A percentile compares a stretch with the other conserved stretches of the same genome.
phyloP scores from a whole-genome alignment of 2,113 vertebrate genomes.

The Chionodraco myersi region DNA sequence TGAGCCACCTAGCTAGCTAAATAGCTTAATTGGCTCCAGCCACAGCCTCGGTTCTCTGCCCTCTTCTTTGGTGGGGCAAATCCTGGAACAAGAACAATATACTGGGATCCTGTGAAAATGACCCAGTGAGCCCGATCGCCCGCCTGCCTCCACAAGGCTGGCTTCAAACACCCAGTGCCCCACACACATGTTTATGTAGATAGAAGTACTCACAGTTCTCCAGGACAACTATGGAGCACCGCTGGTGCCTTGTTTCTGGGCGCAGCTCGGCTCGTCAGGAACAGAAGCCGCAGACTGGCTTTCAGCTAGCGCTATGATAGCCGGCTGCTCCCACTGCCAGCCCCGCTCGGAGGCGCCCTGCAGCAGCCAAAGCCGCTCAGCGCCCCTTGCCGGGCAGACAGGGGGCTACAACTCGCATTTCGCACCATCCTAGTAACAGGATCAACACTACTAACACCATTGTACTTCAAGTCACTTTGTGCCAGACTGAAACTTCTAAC shows the following conservation, averaged over 20 bases:
- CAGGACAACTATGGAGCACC: slow-evolving; percentile 33
- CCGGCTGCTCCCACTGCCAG: slow-evolving; percentile 35
- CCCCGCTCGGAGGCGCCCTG: not conserved
- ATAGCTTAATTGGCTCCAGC: slow-evolving; percentile 54
- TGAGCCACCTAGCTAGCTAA: slow-evolving; percentile 38
- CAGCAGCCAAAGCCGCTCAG: not conserved
- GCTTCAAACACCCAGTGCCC: not conserved
- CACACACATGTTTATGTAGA: not conserved
- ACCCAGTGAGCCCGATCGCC: not conserved
- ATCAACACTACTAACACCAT: not conserved
- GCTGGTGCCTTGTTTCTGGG: slow-evolving; percentile 44
- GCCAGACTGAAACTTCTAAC: no score
- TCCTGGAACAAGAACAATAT: slow-evolving; percentile 24
- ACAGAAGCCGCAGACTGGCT: slow-evolving; percentile 58
- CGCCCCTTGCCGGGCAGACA: slow-evolving; percentile 31
- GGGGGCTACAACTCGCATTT: not conserved
- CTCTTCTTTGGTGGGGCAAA: slow-evolving; percentile 39
- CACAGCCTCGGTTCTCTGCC: slow-evolving; percentile 50
- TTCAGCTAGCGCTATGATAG: slow-evolving; percentile 31
- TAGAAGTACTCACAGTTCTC: slow-evolving; percentile 65
- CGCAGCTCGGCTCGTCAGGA: slow-evolving; percentile 52
- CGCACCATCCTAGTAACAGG: no score
- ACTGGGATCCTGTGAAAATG: slow-evolving; percentile 16
- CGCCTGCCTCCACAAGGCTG: not conserved
- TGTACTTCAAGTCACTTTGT: no score